Evolutionary conservation across 2,888 invertebrate genomes (phyloP).

Genomic region (Synanthedon vespiformis): DNA sequence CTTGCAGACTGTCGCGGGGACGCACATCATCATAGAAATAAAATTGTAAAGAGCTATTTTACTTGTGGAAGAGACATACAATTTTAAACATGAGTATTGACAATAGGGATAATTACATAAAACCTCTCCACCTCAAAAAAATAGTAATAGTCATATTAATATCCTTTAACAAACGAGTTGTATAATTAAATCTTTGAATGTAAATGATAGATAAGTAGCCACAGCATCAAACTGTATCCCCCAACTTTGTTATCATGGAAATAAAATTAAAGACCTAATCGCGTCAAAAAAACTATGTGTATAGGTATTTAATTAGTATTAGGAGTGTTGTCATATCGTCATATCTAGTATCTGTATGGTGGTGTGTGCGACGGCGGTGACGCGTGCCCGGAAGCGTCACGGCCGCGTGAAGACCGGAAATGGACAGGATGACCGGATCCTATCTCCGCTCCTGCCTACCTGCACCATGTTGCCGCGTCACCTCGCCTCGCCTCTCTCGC

Average conservation of each 20-base stretch:
- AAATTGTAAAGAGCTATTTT: conserved; percentile 10
- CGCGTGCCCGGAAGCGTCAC: conserved; percentile 69
- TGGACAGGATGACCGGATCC: conserved; percentile 71
- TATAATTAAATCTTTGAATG: no score
- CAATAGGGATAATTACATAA: no score
- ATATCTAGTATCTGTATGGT: background rate
- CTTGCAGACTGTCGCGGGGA: conserved; percentile 48
- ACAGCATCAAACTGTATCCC: no score
- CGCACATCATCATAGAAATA: conserved; percentile 21
- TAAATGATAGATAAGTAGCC: no score
- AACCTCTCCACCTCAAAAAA: no score
- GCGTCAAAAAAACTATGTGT: no score
- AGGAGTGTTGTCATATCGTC: background rate
- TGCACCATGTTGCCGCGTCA: conserved; percentile 54
- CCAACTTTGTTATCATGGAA: no score
- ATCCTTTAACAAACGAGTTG: no score
- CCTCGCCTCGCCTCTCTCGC: conserved; percentile 15
- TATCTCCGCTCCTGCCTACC: conserved; percentile 67
- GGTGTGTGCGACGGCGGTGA: conserved; percentile 36
- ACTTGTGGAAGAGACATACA: conserved; percentile 24
- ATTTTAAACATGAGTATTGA: background rate
- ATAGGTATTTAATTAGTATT: background rate
- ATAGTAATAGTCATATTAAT: no score
- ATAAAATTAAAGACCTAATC: no score
- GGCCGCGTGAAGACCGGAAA: conserved; percentile 71